Base-by-base conservation (phyloP, 2,797 vertebrate genomes). In the Tympanoctomys barrerae region DNA sequence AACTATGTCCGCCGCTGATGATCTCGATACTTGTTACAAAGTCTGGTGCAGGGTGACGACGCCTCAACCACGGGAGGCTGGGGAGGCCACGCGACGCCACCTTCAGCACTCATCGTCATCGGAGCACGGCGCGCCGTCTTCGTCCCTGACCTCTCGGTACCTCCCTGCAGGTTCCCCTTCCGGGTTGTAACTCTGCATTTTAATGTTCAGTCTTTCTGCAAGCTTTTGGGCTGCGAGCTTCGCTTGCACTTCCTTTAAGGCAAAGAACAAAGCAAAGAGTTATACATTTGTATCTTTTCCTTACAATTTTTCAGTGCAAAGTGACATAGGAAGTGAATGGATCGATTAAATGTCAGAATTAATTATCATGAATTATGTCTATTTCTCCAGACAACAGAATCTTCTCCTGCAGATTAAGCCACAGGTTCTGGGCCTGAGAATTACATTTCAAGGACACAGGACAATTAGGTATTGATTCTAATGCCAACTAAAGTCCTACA, bases 221-320 rank as follows among this genome's bases (percentile, higher is more conserved):
- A 99, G 98, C 97, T 99, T 99, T 98, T 99, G 99, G 95, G 99
- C 99, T 92, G 99, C 99, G 93, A 99, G 98, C 97, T 99, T 99
- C 97, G 99, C 99, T 98, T 99, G 99, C 97, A 99, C 97, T 98
- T 99, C 99, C 99, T 99, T 96, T 86, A 98, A 98, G 28, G 86
- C n/a, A 62, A 52, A 96, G 11, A 84, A 0, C 22, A 94, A 96
- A 87, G 39, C 31, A 83, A 62, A 71, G 89, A 61, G 75, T 95
- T 70, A 98, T 1, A 90, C 10, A 68, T 36, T 71, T 21, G 70
- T 36, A 83, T 57, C 57, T 91, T 86, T 84, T 84, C 26, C 81
- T 83, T 92, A 78, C 5, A 59, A 2, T 71, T 68, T 89, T 77
- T 94, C 46, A 71, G 14, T 2, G 52, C 12, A 5, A 87, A 66